Base-by-base conservation (phyloP, 2,113 vertebrate species). In the Strix aluco region DNA sequence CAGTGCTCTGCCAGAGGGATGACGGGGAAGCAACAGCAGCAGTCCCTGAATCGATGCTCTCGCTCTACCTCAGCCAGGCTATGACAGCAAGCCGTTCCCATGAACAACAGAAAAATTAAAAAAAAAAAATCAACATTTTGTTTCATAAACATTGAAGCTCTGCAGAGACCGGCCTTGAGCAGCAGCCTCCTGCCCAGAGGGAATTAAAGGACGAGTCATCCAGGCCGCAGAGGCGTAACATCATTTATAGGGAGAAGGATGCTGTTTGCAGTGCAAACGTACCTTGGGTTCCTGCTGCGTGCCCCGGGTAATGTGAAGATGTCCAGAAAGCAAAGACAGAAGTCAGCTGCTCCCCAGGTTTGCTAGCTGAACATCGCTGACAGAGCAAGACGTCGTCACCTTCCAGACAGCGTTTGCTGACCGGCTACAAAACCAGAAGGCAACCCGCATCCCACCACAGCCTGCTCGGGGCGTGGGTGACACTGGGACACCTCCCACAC, bases 391-490 rank as follows among this genome's bases (percentile, higher is more conserved):
- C 66, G 52, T 66, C 62, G 42, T 66, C 72, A 58, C 59, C 63
- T 81, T 63, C 69, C 30, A 54, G 67, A 29, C 42, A 57, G 38
- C 0, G 0, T 42, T 65, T 52, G n/a, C 47, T 62, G 51, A 36
- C 42, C 9, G 8, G 42, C 51, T 94, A 27, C 57, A 74, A 66
- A 59, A 32, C 9, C n/a, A 70, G 55, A 71, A 78, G 40, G 32
- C 54, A 55, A 46, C 11, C 11, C 36, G 18, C 71, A 54, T 6
- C 30, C 44, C 75, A 27, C 6, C 0, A 2, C 14, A 54, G 69
- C 55, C 34, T 23, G 2, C 18, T 65, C 3, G 0, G 1, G 11
- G 12, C 2, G 1, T 4, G 44, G n/a, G 40, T 40, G 40, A 40
- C 32, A 23, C 49, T 16, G 1, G 11, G 69, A 32, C 25, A 34